Percentiles rank a stretch among this genome's conserved stretches.
phyloP scores from a whole-genome alignment of 2,113 vertebrate species.

The Amblyornis subalaris region DNA sequence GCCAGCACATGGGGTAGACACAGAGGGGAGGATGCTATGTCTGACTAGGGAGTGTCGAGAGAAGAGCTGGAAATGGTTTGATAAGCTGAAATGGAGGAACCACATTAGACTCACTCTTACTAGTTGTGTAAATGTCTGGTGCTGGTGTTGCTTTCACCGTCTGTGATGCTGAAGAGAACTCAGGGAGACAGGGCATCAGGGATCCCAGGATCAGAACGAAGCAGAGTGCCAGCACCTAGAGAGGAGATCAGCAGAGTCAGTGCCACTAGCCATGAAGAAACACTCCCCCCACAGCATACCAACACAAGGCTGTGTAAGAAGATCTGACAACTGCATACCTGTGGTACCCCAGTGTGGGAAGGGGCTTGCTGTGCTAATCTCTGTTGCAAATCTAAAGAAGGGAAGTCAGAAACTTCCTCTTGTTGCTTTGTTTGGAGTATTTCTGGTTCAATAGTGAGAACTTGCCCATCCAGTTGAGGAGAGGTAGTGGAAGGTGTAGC shows the following conservation, averaged over 20 bases:
- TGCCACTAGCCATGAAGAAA: not conserved
- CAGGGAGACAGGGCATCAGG: conserved; percentile 88
- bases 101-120: conserved; percentile 82
- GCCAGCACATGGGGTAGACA: not conserved
- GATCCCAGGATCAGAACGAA: conserved; percentile 95
- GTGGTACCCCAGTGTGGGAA: not conserved
- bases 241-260: not conserved
- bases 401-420: not conserved
- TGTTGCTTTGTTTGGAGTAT: not conserved
- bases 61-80: not conserved
- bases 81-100: not conserved
- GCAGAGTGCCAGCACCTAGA: conserved; percentile 92
- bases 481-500: not conserved
- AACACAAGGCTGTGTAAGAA: not conserved
- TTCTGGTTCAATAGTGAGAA: not conserved
- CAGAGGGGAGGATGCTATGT: not conserved
- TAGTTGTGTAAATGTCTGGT: conserved; percentile 87
- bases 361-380: not conserved
- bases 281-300: not conserved
- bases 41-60: accelerated
- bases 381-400: not conserved
- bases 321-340: not conserved
- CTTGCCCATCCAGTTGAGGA: not conserved
- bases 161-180: conserved; percentile 85
- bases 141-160: conserved; percentile 81